Conservation (phyloP, 2,113 vertebrate genomes). For the Colaptes auratus region DNA sequence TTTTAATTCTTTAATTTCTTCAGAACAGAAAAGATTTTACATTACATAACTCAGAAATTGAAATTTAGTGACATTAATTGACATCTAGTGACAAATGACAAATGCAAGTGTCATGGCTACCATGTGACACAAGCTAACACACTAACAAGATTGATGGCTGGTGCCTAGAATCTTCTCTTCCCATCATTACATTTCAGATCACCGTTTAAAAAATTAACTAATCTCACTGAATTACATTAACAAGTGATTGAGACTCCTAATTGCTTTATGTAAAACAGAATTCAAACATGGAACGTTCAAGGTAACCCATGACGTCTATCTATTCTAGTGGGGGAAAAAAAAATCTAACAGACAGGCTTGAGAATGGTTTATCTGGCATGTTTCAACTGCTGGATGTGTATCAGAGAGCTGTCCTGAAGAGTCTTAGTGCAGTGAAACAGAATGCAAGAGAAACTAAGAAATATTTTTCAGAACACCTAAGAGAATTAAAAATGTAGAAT, state of each 20-base stretch:
- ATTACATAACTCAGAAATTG: not conserved
- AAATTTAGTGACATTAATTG: not conserved
- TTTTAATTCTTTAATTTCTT: not conserved
- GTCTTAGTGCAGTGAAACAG: not conserved
- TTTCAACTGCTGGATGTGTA: no score
- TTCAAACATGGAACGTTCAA: fast-evolving
- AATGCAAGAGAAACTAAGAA: fast-evolving
- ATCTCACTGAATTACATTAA: not conserved
- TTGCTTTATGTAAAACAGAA: not conserved
- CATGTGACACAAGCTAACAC: not conserved
- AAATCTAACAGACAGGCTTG: not conserved
- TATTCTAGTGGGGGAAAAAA: not conserved
- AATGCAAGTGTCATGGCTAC: not conserved
- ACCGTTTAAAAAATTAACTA: not conserved
- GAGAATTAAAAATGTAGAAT: not conserved
- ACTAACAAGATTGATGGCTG: not conserved
- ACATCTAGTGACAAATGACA: not conserved
- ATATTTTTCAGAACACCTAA: not conserved
- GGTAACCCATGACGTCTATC: not conserved
- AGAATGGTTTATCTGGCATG: not conserved
- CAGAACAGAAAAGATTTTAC: not conserved
- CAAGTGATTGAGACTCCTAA: not conserved
- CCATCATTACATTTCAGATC: not conserved
- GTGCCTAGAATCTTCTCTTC: not conserved
- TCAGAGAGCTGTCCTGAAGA: not conserved